These are phyloP conservation scores for Drosophila miranda DNA, from an alignment of 1,140 invertebrate species.

Conservation along the genomic window DNA sequence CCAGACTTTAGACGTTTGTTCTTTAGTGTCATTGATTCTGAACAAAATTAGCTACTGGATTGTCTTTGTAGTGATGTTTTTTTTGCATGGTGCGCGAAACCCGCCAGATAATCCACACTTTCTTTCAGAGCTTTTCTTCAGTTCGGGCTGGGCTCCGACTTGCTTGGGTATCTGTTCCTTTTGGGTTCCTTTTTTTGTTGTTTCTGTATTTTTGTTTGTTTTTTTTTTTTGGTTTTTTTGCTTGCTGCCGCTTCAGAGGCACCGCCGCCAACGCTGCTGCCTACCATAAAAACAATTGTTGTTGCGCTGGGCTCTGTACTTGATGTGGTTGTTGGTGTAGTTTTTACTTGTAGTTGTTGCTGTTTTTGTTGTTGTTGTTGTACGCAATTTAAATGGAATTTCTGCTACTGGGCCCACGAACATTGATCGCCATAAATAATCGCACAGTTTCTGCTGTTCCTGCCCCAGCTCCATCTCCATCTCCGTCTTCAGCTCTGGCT, in stretches of 20 bases:
- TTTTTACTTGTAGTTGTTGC: conserved; percentile 39
- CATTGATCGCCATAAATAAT: conserved; percentile 79
- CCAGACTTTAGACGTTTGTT: no score
- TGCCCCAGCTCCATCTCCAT: conserved; percentile 7
- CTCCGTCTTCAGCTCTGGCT: no score
- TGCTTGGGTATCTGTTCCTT: not conserved
- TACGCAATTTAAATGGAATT: conserved; percentile 81
- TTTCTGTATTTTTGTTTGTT: no score
- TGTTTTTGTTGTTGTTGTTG: conserved; percentile 50
- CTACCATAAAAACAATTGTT: conserved; percentile 47
- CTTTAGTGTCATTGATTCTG: no score
- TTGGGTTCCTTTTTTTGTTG: no score
- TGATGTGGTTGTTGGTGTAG: conserved; percentile 12
- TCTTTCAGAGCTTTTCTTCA: not conserved
- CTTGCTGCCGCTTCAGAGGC: conserved; percentile 55
- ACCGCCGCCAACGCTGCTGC: conserved; percentile 11
- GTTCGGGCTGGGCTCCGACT: not conserved
- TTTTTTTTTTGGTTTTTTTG: conserved; percentile 47
- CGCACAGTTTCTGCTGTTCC: conserved; percentile 49
- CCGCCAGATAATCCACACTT: no score
- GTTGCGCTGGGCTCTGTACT: conserved; percentile 35
- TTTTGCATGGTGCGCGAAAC: no score
- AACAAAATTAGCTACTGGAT: no score
- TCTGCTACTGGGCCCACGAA: conserved; percentile 70
- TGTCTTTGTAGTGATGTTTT: no score